Percentiles rank a stretch among this genome's conserved stretches.
Evolutionary conservation across 1,140 invertebrate species (phyloP).

Genomic region (Wiebesia pumilae): DNA sequence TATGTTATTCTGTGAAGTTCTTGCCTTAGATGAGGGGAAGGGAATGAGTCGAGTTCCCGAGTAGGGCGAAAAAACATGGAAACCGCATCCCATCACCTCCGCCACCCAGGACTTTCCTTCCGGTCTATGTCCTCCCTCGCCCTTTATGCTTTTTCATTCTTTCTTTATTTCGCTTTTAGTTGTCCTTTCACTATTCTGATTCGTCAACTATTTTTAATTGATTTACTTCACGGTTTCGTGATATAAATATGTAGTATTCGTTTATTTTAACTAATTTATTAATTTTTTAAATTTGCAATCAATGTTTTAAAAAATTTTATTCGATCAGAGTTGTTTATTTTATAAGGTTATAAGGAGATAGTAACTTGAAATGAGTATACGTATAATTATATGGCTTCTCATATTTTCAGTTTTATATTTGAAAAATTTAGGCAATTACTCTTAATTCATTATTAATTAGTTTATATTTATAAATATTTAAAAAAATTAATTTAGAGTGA

Average conservation of each 20-base stretch:
- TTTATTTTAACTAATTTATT: neutral
- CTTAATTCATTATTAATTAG: neutral
- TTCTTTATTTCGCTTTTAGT: slow-evolving; percentile 35
- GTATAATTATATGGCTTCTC: no score
- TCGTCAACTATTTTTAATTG: neutral
- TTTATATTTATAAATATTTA: no score
- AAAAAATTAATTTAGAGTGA: no score
- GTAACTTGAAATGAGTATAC: no score
- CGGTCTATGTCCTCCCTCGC: slow-evolving; percentile 62
- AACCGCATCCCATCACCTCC: slow-evolving; percentile 71
- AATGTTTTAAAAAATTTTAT: no score
- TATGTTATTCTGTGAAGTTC: neutral
- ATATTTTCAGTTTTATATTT: no score
- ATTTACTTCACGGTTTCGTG: neutral
- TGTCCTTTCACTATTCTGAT: neutral
- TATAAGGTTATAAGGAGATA: no score
- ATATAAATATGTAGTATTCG: neutral
- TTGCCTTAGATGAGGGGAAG: slow-evolving; percentile 55
- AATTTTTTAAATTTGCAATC: neutral
- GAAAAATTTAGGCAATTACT: no score
- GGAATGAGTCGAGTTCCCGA: slow-evolving; percentile 20
- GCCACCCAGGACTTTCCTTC: slow-evolving; percentile 72
- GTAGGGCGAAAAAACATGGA: slow-evolving; percentile 72
- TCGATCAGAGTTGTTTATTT: no score
- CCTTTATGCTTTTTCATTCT: slow-evolving; percentile 58